Evolutionary conservation across 1,140 invertebrate species (phyloP).

Genomic region (Penaeus chinensis): DNA sequence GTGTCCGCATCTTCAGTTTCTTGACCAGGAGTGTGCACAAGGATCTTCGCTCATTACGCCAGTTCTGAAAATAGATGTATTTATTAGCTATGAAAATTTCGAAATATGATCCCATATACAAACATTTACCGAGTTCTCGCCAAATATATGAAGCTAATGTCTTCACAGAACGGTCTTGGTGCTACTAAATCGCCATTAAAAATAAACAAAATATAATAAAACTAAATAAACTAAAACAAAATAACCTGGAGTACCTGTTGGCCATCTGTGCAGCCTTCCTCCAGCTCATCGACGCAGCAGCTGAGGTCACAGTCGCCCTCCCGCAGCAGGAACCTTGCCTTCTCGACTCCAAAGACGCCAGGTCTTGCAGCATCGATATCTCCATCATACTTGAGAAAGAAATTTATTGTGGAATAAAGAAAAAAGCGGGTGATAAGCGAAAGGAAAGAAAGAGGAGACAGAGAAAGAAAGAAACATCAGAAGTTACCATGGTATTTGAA

Average conservation of each 20-base stretch:
- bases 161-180: not conserved
- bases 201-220: not conserved
- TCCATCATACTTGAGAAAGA: constrained; percentile 27
- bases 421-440: not conserved
- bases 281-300: constrained; percentile 44
- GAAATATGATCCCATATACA: too few relatives aligned
- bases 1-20: constrained; percentile 34
- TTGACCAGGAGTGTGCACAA: constrained; percentile 9
- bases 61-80: too few relatives aligned
- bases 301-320: constrained; percentile 52
- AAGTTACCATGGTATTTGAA: not conserved
- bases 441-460: not conserved
- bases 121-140: too few relatives aligned
- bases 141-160: not conserved
- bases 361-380: constrained; percentile 15
- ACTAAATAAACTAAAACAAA: not conserved
- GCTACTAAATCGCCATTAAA: not conserved
- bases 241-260: not conserved
- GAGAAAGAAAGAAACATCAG: not conserved
- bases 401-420: not conserved
- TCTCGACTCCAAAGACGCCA: constrained; percentile 25
- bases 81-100: too few relatives aligned
- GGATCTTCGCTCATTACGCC: constrained; percentile 29
- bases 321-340: constrained; percentile 48
- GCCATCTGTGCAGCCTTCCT: not conserved